These are phyloP conservation scores for Psephotus haematonotus DNA, from an alignment of 2,113 vertebrate species.

Conservation along the genomic window DNA sequence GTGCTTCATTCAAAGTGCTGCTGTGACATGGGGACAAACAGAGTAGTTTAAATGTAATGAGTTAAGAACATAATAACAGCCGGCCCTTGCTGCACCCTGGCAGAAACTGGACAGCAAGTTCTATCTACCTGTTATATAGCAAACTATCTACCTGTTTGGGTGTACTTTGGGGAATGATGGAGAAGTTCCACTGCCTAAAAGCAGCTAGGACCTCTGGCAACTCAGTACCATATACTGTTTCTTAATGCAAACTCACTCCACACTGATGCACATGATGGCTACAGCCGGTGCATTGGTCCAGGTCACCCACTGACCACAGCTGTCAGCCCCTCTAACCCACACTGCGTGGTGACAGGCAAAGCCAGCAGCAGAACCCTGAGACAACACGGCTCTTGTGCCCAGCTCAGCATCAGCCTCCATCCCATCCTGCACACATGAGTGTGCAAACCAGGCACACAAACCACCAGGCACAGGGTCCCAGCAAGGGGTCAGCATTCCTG, in stretches of 20 bases:
- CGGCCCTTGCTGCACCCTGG: background rate
- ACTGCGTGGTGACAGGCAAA: rapidly evolving
- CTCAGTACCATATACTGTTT: background rate
- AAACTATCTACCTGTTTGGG: background rate
- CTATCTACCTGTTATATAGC: background rate
- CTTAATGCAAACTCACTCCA: background rate
- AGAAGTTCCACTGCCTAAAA: background rate
- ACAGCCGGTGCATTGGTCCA: background rate
- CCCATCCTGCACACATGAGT: rapidly evolving
- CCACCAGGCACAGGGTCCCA: rapidly evolving
- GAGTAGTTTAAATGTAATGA: background rate
- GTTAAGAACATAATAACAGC: background rate
- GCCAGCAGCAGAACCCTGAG: background rate
- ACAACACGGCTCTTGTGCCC: background rate
- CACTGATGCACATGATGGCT: background rate
- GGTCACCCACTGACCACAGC: background rate
- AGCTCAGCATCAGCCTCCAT: background rate
- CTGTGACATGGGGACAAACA: background rate
- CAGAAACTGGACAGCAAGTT: background rate
- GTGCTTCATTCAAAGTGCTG: background rate
- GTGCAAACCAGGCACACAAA: rapidly evolving
- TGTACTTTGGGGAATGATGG: background rate
- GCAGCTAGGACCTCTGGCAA: background rate
- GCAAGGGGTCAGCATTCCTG: background rate
- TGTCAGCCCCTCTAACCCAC: background rate